These are phyloP conservation scores for Sebastes taczanowskii DNA, from an alignment of 2,797 vertebrate species.

Conservation along the genomic window DNA sequence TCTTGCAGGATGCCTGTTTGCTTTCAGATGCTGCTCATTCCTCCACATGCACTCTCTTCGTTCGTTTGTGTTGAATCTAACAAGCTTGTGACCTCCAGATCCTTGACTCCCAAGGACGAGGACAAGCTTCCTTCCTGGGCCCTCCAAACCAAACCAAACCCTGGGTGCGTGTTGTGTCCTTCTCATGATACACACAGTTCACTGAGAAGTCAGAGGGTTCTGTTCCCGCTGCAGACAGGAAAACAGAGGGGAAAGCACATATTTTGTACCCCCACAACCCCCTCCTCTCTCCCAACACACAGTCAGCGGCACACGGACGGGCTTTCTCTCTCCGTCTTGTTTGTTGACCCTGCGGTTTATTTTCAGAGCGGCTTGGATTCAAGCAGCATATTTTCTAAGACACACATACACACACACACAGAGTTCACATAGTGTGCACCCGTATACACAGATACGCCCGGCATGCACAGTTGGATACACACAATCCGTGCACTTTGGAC, in stretches of 20 bases:
- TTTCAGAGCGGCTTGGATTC: constrained; percentile 63
- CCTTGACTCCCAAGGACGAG: constrained; percentile 52
- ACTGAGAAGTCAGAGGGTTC: constrained; percentile 72
- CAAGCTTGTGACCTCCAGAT: constrained; percentile 64
- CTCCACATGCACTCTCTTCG: constrained; percentile 35
- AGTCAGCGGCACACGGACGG: constrained; percentile 30
- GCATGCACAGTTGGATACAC: constrained; percentile 28
- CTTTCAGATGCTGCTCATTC: constrained; percentile 54
- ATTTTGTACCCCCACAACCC: constrained; percentile 30
- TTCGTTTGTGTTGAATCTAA: constrained; percentile 66
- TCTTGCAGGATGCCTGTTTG: constrained; percentile 44
- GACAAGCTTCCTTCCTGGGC: constrained; percentile 52
- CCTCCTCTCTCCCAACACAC: constrained; percentile 26
- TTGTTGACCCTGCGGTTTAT: constrained; percentile 68
- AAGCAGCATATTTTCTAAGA: constrained; percentile 45
- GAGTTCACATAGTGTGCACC: constrained; percentile 14
- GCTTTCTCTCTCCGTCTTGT: constrained; percentile 41
- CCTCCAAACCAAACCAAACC: constrained; percentile 46
- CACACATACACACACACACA: background rate
- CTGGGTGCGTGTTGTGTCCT: constrained; percentile 32
- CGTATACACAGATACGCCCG: constrained; percentile 18
- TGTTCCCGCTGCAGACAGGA: constrained; percentile 66
- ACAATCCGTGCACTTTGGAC: background rate
- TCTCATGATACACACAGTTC: constrained; percentile 53
- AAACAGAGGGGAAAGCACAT: constrained; percentile 57